Base-by-base conservation (phyloP, 2,113 vertebrate species). In the Calidris pugnax region DNA sequence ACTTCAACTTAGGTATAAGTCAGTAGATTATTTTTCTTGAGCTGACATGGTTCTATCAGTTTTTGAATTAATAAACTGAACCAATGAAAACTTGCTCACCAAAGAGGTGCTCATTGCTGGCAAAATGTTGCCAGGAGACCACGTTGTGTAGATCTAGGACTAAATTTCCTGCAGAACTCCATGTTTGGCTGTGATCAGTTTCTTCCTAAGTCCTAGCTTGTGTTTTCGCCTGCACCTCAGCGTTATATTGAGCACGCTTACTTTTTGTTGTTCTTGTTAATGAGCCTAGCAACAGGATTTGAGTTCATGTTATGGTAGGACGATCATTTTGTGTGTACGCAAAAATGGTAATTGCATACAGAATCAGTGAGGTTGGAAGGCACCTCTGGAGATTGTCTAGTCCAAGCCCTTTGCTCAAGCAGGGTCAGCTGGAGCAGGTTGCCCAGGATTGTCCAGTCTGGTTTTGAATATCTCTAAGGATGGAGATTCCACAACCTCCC, bases 231-330 rank as follows among this genome's bases (percentile, higher is more conserved):
- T 45, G 69, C 24, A 18, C 21, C 32, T 77, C 47, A 50, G 4
- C 12, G 86, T 80, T 77, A 2, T 57, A 32, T 66, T 27, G 7
- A 56, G 39, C 1, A 0, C 10, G 7, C 28, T n/a, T 62, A 22
- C 45, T 69, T 41, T 37, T 5, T 72, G 15, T 8, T 75, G 17
- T 43, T 71, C 8, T 71, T 3, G 1, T 59, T 83, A 63, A 72
- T 12, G 15, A 47, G 14, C 43, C 37, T 50, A 15, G 47, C 10
- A 66, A 30, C 19, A 14, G 5, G 27, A 47, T 33, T 87, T 22
- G 50, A 32, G n/a, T 85, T 71, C 5, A 4, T 7, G 6, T 55
- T 74, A n/a, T 0, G 0, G n/a, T 33, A 32, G 16, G 1, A 0
- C 1, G 1, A 56, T 64, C 12, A 14, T 66, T 92, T 76, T 89